Evolutionary conservation across 2,888 invertebrate genomes (phyloP).

Genomic region (Kryphioiulus occultus): DNA sequence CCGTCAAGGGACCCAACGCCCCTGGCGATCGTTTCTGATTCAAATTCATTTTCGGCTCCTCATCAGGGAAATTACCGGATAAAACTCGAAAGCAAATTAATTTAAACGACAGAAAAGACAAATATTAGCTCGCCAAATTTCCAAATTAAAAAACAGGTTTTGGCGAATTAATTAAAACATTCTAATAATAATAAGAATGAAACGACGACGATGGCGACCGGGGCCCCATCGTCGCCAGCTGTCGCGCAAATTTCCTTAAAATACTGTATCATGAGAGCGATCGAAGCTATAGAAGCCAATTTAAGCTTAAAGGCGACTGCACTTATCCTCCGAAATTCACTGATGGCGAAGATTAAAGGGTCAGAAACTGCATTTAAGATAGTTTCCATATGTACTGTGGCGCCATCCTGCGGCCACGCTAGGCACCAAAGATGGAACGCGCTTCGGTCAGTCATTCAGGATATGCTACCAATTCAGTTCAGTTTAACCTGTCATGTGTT

Average conservation of each 20-base stretch:
- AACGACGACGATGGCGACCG: background rate
- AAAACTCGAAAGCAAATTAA: conserved; percentile 11
- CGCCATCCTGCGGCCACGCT: too few relatives aligned
- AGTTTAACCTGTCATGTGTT: too few relatives aligned
- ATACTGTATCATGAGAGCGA: background rate
- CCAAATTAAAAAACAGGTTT: background rate
- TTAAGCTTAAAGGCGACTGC: too few relatives aligned
- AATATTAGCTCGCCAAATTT: conserved; percentile 6
- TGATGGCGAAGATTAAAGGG: too few relatives aligned
- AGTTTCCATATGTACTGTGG: too few relatives aligned
- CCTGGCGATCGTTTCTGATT: background rate
- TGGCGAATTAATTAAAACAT: conserved; percentile 6
- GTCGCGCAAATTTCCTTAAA: background rate
- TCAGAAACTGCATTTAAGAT: too few relatives aligned
- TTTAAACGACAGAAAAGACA: background rate
- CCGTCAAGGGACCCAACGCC: background rate
- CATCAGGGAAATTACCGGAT: background rate
- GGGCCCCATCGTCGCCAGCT: background rate
- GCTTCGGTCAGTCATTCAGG: too few relatives aligned
- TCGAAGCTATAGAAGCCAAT: background rate
- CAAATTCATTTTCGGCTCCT: background rate
- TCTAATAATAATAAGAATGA: conserved; percentile 20
- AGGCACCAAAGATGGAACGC: too few relatives aligned
- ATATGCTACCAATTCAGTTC: too few relatives aligned
- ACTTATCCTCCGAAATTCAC: too few relatives aligned